These are phyloP conservation scores for Brachionus paranguensis DNA, from an alignment of 1,140 invertebrate species.

Conservation along the genomic window DNA sequence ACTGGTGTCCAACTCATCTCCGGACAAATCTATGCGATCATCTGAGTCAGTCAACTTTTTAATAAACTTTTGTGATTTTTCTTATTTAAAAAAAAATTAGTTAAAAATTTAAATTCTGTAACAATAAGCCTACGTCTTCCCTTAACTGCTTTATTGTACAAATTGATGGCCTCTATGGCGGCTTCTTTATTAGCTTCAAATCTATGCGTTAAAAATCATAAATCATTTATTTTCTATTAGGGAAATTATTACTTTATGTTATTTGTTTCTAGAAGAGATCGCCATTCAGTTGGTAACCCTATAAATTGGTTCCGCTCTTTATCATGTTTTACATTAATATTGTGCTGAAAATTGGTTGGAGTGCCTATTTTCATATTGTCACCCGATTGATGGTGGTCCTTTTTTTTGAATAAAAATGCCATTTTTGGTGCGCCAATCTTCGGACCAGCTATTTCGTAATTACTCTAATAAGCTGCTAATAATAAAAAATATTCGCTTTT, in stretches of 20 bases:
- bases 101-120: background rate
- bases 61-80: constrained; percentile 36
- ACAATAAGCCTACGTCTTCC: background rate
- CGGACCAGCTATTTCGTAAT: background rate
- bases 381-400: background rate
- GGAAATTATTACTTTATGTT: constrained; percentile 18
- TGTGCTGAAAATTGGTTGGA: constrained; percentile 38
- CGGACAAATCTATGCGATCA: constrained; percentile 27
- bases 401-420: constrained; percentile 18
- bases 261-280: constrained; percentile 1
- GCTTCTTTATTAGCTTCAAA: constrained; percentile 26
- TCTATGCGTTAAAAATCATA: background rate
- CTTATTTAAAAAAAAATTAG: background rate
- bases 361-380: constrained; percentile 26
- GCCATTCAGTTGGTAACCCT: constrained; percentile 22
- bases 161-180: constrained; percentile 13
- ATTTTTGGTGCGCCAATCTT: background rate
- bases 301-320: constrained; percentile 24
- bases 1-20: constrained; percentile 12
- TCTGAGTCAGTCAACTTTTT: constrained; percentile 31
- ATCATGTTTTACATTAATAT: constrained; percentile 37
- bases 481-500: background rate
- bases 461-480: background rate
- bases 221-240: background rate
- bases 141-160: constrained; percentile 34